Base-by-base conservation (phyloP, 2,113 vertebrate genomes). In the Thalassoma bifasciatum region DNA sequence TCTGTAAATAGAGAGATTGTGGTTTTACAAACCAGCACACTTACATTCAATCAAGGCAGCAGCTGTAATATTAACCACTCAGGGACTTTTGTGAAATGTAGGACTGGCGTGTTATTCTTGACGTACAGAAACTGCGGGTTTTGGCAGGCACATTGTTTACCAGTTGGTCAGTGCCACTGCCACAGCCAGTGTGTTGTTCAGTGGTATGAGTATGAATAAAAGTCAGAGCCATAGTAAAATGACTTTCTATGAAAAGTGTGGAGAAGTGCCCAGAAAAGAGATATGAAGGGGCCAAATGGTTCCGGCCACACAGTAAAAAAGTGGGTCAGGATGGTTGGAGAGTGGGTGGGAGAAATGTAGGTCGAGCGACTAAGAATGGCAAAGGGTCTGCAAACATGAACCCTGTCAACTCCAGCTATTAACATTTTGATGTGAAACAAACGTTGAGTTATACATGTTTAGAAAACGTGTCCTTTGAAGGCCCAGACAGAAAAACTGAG, bases 291-390 rank as follows among this genome's bases (percentile, higher is more conserved):
- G 68, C 74, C 80, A 79, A 88, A 89, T 57, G 66, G 82, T 81
- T 86, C 82, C 54, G 70, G 81, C 91, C 91, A 82, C 91, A 91
- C 67, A 73, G 64, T 77, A 80, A 90, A 92, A 87, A 93, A 92
- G 85, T 90, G 69, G 82, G 77, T 83, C 83, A 84, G 75, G 52
- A 64, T 66, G 79, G 83, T 66, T 19, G 6, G 72, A 65, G 54
- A 70, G 88, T 47, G 87, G 82, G 87, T 68, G 86, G 75, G 52
- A 81, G 84, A 89, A 92, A 93, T 92, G 84, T 94, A 88, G 92
- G 90, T 93, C 89, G 93, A 78, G 65, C 4, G 26, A 62, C 86
- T 83, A 74, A 84, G 81, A 88, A 85, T 83, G 77, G 81, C 68
- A 30, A 68, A 83, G 19, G 54, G 71, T 85, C 75, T 14, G 61